Percentiles rank a stretch among this genome's conserved stretches.
These are phyloP conservation scores for Uria aalge DNA, from an alignment of 2,113 vertebrate genomes.

Conservation along the genomic window DNA sequence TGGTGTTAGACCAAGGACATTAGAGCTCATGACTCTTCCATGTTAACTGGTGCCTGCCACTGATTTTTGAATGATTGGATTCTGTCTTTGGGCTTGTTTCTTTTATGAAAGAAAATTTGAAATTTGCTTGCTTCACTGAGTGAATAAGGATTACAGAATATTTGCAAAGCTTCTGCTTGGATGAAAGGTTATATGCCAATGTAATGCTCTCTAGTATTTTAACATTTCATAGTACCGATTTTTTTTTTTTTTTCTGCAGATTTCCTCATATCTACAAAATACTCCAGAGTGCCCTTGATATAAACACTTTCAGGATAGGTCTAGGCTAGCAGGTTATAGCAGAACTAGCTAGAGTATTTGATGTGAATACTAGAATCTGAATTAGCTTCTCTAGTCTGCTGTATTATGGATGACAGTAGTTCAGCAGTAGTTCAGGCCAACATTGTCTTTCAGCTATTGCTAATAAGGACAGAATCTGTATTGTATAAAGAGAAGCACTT, in stretches of 20 bases:
- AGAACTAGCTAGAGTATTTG: neutral
- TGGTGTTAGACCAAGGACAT: neutral
- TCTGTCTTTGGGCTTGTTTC: neutral
- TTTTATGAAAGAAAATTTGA: neutral
- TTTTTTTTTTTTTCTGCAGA: neutral
- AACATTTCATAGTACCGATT: neutral
- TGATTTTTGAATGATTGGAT: neutral
- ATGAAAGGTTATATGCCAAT: neutral
- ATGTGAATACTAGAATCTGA: neutral
- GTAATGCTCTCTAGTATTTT: neutral
- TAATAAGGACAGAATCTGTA: neutral
- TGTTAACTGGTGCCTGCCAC: neutral
- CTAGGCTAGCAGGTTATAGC: neutral
- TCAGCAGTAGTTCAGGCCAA: neutral
- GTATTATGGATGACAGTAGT: neutral
- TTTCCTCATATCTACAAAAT: neutral
- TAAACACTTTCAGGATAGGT: neutral
- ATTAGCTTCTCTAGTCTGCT: neutral
- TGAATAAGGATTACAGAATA: neutral
- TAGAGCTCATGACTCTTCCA: neutral
- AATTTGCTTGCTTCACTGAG: neutral
- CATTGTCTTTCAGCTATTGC: neutral
- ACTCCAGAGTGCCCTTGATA: neutral
- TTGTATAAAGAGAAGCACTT: neutral
- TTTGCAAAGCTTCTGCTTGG: neutral